Conservation (phyloP, 2,888 invertebrate genomes). For the Scotopteryx bipunctaria region DNA sequence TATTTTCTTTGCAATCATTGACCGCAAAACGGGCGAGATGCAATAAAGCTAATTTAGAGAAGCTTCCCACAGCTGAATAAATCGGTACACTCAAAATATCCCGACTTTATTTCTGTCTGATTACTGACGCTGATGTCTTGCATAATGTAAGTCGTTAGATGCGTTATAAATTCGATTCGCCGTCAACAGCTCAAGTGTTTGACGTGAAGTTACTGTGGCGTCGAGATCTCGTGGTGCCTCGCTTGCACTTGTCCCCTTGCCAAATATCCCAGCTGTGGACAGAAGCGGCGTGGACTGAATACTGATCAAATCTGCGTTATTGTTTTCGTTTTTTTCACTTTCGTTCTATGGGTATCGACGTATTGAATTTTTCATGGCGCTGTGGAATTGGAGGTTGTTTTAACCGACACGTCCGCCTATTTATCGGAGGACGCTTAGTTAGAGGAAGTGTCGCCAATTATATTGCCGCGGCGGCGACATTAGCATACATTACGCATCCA, state of each 20-base stretch:
- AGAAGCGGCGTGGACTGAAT: conserved; percentile 68
- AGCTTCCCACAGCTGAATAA: conserved; percentile 50
- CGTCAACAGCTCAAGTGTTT: conserved; percentile 55
- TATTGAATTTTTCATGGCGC: conserved; percentile 78
- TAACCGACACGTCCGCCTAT: conserved; percentile 60
- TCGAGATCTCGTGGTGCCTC: conserved; percentile 47
- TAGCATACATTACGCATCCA: conserved; percentile 75
- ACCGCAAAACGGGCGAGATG: conserved; percentile 50
- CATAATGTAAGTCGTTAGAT: conserved; percentile 63
- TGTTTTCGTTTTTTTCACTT: conserved; percentile 76
- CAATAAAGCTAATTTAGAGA: conserved; percentile 55
- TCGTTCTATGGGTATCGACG: conserved; percentile 63
- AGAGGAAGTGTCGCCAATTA: conserved; percentile 75
- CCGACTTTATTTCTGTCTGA: conserved; percentile 51
- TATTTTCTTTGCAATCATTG: conserved; percentile 45
- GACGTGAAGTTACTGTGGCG: conserved; percentile 45
- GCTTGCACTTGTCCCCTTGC: conserved; percentile 68
- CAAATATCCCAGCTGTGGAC: conserved; percentile 78
- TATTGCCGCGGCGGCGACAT: conserved; percentile 57
- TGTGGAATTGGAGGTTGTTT: conserved; percentile 63
- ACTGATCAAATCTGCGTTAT: conserved; percentile 76
- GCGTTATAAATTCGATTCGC: conserved; percentile 52
- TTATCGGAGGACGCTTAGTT: conserved; percentile 59
- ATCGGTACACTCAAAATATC: conserved; percentile 59
- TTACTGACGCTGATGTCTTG: conserved; percentile 55